Evolutionary conservation across 2,113 vertebrate genomes (phyloP), one percentile per base, ranked within the genome.

Genomic region (Illadopsis cleaveri): DNA sequence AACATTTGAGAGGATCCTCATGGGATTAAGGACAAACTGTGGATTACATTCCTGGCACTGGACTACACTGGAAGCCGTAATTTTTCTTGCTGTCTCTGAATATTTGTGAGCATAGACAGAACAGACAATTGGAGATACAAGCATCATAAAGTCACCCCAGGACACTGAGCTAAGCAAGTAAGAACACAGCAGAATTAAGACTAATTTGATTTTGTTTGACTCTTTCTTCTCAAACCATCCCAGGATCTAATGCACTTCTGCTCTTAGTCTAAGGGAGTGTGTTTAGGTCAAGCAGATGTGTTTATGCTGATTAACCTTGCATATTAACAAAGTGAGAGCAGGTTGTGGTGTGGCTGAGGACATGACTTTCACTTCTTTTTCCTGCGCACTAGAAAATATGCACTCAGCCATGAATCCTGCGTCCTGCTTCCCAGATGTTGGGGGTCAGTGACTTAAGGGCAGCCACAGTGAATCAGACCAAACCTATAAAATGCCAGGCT

Each of bases 1-100:
- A 95, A 86, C 92, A 77, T 95, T 78, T 90, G 88, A 95, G 85
- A 88, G 58, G 35, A 96, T 95, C 85, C 85, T 90, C 76, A 60
- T 7, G 76, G 64, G 92, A 95, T 93, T 92, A 90, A 93, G 82
- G 68, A 96, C 90, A 93, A 93, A 95, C 82, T 80, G 64, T 70
- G 71, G 90, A 96, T 90, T 94, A 89, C 82, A 92, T 81, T 96
- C 64, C 81, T 95, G 90, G 79, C 68, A 44, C 13, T 47, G 25
- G 38, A 48, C 30, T 80, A 20, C 40, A 70, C 35, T 68, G 35
- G 56, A 93, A 93, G 31, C 33, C 50, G 56, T 70, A 70, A 47
- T 77, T 94, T 96, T 93, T 93, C 60, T 73, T 94, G 38, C 64
- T 88, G 22, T 88, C 54, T 68, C 68, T 68, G 64, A 83, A 79